phyloP scores from a whole-genome alignment of 2,113 vertebrate genomes.

The Excalfactoria chinensis region DNA sequence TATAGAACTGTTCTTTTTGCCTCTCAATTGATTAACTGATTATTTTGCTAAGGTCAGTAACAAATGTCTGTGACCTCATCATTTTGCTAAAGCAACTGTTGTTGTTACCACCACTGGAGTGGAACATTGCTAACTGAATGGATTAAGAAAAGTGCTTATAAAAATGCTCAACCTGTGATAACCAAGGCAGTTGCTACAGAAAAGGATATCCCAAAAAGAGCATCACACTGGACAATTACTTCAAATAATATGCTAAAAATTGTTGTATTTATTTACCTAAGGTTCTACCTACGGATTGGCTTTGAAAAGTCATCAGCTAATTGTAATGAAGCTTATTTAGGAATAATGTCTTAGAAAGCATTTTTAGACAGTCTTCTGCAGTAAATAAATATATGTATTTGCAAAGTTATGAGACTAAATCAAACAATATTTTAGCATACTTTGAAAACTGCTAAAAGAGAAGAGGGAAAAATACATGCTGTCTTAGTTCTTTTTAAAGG shows the following conservation, averaged over 20 bases:
- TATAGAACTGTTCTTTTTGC: slow-evolving; percentile 11
- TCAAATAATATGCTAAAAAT: slow-evolving; percentile 19
- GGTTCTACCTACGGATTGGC: neutral
- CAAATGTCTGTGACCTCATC: slow-evolving; percentile 60
- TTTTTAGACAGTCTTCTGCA: neutral
- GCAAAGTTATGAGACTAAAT: neutral
- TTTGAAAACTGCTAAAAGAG: slow-evolving; percentile 8
- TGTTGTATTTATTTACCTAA: neutral
- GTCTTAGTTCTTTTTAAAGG: slow-evolving; percentile 27
- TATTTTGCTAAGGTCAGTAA: slow-evolving; percentile 57
- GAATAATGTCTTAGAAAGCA: neutral
- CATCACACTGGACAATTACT: neutral
- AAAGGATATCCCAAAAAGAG: slow-evolving; percentile 2
- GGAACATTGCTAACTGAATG: slow-evolving; percentile 48
- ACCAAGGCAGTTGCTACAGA: neutral
- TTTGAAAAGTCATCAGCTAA: neutral
- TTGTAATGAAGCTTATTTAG: neutral
- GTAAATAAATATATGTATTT: neutral
- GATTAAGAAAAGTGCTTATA: slow-evolving; percentile 40
- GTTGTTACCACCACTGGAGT: slow-evolving; percentile 49
- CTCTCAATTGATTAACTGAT: slow-evolving; percentile 64
- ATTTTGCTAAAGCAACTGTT: slow-evolving; percentile 42
- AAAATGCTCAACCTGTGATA: slow-evolving; percentile 10
- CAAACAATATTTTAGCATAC: neutral
- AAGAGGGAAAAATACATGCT: slow-evolving; percentile 2